phyloP scores from a whole-genome alignment of 1,140 invertebrate genomes.

The Archivesica marissinica region DNA sequence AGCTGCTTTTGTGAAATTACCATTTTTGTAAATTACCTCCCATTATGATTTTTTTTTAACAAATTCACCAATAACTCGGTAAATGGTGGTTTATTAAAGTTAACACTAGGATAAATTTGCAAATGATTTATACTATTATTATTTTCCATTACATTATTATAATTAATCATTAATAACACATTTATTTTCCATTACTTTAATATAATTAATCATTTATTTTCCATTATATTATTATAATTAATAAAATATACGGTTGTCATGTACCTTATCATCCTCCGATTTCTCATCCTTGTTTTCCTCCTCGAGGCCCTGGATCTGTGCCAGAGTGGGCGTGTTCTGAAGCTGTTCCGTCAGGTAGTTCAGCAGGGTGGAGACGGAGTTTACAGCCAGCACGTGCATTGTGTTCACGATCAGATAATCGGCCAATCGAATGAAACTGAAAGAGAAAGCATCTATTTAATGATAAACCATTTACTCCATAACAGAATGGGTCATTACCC shows the following conservation, averaged over 20 bases:
- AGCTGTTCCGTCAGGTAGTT: constrained; percentile 87
- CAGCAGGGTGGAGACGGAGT: constrained; percentile 87
- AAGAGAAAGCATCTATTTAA: neutral
- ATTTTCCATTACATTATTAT: no score
- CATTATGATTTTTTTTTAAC: no score
- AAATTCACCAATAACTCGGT: no score
- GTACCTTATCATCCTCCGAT: constrained; percentile 68
- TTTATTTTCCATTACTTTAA: no score
- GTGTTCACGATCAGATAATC: constrained; percentile 91
- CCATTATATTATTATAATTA: neutral
- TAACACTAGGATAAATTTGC: no score
- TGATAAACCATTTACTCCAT: neutral
- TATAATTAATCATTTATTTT: neutral
- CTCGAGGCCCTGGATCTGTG: constrained; percentile 77
- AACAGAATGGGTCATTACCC: no score
- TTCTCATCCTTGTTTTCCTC: constrained; percentile 78
- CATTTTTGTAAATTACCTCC: no score
- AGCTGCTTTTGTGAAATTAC: no score
- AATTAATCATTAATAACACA: no score
- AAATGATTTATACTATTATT: no score
- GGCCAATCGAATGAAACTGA: constrained; percentile 89
- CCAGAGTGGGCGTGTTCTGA: constrained; percentile 85
- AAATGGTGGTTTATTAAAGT: no score
- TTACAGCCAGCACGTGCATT: constrained; percentile 88
- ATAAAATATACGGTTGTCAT: neutral